These are phyloP conservation scores for Enteromius viviparus DNA, from an alignment of 2,797 vertebrate genomes.

Conservation along the genomic window DNA sequence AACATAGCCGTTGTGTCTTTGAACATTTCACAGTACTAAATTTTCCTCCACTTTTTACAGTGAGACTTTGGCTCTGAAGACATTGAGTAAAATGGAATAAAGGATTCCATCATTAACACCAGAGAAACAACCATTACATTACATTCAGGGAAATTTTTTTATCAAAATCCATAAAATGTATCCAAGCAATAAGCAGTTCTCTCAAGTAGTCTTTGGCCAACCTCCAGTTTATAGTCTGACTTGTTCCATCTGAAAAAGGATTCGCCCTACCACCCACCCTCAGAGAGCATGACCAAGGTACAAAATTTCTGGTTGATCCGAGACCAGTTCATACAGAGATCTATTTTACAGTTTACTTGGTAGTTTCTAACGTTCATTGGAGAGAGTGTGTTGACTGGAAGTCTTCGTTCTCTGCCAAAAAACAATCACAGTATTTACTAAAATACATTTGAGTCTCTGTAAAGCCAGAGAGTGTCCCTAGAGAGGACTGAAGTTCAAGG, in stretches of 20 bases:
- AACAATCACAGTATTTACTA: conserved; percentile 58
- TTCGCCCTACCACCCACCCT: conserved; percentile 33
- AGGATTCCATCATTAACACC: conserved; percentile 31
- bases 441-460: conserved; percentile 49
- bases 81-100: conserved; percentile 42
- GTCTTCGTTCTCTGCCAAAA: conserved; percentile 41
- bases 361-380: conserved; percentile 17
- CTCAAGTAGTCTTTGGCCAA: conserved; percentile 54
- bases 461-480: conserved; percentile 36
- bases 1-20: conserved; percentile 29
- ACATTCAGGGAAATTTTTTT: conserved; percentile 43
- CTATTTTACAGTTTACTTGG: conserved; percentile 37
- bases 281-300: conserved; percentile 35
- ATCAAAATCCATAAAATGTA: conserved; percentile 52
- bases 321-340: background rate
- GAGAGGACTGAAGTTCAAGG: conserved; percentile 51
- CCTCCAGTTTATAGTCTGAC: conserved; percentile 33
- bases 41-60: conserved; percentile 41
- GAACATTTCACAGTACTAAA: conserved; percentile 54
- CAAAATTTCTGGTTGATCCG: conserved; percentile 30
- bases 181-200: conserved; percentile 44
- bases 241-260: conserved; percentile 32
- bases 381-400: conserved; percentile 36
- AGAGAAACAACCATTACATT: conserved; percentile 44
- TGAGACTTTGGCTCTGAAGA: conserved; percentile 60